These are phyloP conservation scores for Scyliorhinus canicula DNA, from an alignment of 2,797 vertebrate species.

Conservation along the genomic window DNA sequence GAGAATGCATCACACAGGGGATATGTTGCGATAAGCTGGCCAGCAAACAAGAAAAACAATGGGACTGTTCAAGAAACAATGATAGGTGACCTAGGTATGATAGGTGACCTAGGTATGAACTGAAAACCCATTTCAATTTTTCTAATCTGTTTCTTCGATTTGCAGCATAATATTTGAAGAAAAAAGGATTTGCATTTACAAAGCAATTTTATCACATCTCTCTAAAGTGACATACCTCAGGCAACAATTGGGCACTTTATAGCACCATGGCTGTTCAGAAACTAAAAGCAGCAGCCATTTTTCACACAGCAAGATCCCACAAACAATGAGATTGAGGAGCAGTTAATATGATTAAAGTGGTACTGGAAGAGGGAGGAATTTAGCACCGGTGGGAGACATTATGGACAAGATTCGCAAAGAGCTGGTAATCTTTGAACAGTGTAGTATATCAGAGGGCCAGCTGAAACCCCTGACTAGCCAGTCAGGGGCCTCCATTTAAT, in stretches of 20 bases:
- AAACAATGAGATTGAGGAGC: no score
- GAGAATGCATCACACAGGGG: neutral
- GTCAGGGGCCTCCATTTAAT: neutral
- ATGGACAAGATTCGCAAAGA: no score
- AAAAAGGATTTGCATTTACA: no score
- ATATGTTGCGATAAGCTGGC: neutral
- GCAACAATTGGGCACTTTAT: neutral
- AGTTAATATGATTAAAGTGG: no score
- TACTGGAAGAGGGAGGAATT: no score
- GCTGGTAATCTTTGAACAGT: no score
- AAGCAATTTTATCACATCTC: neutral
- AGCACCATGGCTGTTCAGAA: neutral
- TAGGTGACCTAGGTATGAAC: neutral
- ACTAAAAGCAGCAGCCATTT: neutral
- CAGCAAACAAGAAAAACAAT: neutral
- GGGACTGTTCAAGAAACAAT: neutral
- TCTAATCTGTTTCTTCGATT: neutral
- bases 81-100: neutral
- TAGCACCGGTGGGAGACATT: no score
- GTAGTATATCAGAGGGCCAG: no score
- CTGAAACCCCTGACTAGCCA: no score
- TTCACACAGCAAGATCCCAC: no score
- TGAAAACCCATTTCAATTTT: neutral
- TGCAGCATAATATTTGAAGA: neutral
- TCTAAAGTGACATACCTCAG: neutral